Evolutionary conservation across 2,797 vertebrate species (phyloP).

Genomic region (Melopsittacus undulatus): DNA sequence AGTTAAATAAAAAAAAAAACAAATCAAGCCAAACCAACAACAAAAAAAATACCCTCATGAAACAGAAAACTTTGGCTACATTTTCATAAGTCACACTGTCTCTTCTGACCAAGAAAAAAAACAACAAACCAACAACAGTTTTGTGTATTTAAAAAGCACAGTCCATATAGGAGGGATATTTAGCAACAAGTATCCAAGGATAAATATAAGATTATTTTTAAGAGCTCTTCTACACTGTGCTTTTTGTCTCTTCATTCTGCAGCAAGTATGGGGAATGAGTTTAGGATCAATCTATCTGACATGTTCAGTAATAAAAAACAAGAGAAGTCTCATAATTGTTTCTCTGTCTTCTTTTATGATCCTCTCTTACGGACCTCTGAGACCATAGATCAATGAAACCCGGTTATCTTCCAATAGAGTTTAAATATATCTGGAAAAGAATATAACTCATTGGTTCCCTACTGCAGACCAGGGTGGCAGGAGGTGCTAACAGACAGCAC

Average conservation of each 20-base stretch:
- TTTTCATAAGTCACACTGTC: background rate
- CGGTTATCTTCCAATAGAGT: background rate
- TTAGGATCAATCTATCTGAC: background rate
- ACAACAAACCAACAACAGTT: background rate
- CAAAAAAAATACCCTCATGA: background rate
- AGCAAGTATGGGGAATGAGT: background rate
- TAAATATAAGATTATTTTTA: background rate
- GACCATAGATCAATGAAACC: background rate
- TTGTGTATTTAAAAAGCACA: background rate
- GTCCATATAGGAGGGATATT: background rate
- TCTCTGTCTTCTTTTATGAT: background rate
- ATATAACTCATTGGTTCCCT: background rate
- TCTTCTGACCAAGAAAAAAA: background rate
- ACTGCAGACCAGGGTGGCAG: rapidly evolving
- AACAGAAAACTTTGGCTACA: background rate
- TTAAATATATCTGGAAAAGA: background rate
- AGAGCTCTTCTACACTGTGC: background rate
- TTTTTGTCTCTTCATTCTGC: background rate
- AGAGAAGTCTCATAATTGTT: background rate
- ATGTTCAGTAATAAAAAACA: background rate
- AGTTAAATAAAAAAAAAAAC: background rate
- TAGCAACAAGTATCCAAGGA: background rate
- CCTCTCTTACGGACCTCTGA: background rate
- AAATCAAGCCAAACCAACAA: background rate
- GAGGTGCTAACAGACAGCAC: background rate